Evolutionary conservation across 2,797 vertebrate genomes (phyloP).

Genomic region (Danio tinwini): DNA sequence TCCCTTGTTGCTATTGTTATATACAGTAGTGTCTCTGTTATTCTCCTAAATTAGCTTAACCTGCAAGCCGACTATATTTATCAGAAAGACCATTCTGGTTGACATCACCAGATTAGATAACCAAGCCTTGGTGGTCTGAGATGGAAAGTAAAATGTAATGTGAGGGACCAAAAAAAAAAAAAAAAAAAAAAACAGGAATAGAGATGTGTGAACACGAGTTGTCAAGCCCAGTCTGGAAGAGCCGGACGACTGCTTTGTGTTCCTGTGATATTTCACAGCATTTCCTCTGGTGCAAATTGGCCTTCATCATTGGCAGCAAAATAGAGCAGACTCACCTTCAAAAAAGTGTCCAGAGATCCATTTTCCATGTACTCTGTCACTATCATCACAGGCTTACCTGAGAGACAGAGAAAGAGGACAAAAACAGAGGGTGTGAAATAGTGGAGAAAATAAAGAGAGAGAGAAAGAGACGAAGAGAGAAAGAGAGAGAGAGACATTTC

Average conservation of each 20-base stretch:
- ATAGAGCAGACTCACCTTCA: slow-evolving; percentile 60
- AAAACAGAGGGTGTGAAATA: slow-evolving; percentile 10
- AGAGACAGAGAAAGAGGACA: slow-evolving; percentile 26
- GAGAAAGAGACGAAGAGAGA: neutral
- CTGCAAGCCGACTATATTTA: neutral
- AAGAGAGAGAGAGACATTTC: neutral
- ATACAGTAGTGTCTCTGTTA: neutral
- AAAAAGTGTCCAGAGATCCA: slow-evolving; percentile 65
- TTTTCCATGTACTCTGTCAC: slow-evolving; percentile 70
- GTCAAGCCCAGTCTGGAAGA: slow-evolving; percentile 1
- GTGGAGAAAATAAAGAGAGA: neutral
- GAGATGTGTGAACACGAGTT: slow-evolving; percentile 4
- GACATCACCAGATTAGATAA: slow-evolving; percentile 5
- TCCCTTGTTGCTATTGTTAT: no score
- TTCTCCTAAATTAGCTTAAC: neutral
- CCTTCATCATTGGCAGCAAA: slow-evolving; percentile 6
- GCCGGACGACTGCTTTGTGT: slow-evolving; percentile 26
- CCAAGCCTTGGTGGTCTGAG: neutral
- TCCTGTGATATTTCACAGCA: slow-evolving; percentile 42
- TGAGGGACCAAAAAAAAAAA: slow-evolving; percentile 14
- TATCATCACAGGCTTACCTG: slow-evolving; percentile 70
- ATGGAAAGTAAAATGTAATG: neutral
- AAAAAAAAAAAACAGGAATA: slow-evolving; percentile 5
- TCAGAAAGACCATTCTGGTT: neutral
- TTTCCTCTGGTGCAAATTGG: slow-evolving; percentile 41